phyloP scores from a whole-genome alignment of 2,113 vertebrate species.

The Baryphthengus martii region DNA sequence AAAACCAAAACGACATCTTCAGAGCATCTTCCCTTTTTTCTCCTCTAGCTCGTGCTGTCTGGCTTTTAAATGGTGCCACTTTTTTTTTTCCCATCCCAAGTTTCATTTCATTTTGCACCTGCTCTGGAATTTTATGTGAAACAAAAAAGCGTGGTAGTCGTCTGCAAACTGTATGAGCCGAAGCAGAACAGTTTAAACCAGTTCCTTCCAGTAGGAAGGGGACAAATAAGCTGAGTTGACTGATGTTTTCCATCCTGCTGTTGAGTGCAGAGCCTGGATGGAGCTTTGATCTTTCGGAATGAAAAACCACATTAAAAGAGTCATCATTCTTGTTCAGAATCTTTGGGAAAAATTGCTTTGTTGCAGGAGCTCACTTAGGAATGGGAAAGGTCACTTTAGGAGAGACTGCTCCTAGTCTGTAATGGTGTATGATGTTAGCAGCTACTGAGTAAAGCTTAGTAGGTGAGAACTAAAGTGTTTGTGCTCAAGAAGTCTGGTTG shows the following conservation, averaged over 20 bases:
- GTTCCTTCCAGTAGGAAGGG: background rate
- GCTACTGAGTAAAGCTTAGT: background rate
- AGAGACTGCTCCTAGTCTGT: background rate
- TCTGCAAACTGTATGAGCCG: background rate
- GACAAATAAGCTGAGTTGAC: background rate
- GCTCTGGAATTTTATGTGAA: background rate
- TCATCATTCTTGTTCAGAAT: background rate
- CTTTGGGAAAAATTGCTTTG: background rate
- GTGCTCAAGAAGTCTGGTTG: background rate
- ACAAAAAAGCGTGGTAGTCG: background rate
- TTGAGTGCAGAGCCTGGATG: background rate
- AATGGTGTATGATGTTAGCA: background rate
- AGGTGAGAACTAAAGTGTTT: background rate
- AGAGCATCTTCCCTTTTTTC: background rate
- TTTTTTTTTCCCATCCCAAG: too few relatives aligned
- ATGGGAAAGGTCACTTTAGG: background rate
- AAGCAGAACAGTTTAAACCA: background rate
- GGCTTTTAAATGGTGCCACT: background rate
- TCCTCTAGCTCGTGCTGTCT: background rate
- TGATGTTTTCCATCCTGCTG: background rate
- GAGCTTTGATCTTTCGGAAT: background rate
- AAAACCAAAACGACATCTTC: background rate
- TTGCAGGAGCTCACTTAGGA: background rate
- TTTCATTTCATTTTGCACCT: background rate
- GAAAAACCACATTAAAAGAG: background rate